A percentile compares a stretch with the other conserved stretches of the same genome.
phyloP scores from a whole-genome alignment of 2,797 vertebrate species.

The Odontamblyopus rebecca region DNA sequence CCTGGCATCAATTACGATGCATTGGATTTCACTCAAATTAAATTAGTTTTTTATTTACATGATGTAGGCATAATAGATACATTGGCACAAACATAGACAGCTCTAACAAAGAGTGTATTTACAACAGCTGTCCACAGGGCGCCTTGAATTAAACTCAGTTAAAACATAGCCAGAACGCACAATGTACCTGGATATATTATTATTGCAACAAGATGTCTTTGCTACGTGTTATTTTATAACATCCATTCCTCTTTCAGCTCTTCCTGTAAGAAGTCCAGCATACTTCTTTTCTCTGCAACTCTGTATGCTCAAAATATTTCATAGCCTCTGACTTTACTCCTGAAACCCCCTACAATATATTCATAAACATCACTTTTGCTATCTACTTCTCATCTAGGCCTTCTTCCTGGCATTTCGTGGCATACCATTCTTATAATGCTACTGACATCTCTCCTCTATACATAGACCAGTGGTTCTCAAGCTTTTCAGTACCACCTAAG shows the following conservation, averaged over 20 bases:
- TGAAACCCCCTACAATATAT: background rate
- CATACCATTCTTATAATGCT: no score
- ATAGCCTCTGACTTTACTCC: background rate
- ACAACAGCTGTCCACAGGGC: slow-evolving; percentile 8
- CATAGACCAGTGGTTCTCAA: no score
- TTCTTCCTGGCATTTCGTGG: no score
- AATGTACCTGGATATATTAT: background rate
- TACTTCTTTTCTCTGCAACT: background rate
- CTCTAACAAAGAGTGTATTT: background rate
- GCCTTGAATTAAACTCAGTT: slow-evolving; percentile 3
- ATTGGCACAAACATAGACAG: slow-evolving; percentile 4
- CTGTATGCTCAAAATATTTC: background rate
- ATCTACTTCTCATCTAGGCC: no score
- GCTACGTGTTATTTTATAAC: background rate
- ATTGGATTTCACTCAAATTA: slow-evolving; percentile 5
- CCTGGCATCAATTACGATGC: slow-evolving; percentile 7
- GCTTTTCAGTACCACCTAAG: no score
- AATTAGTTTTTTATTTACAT: slow-evolving; percentile 14
- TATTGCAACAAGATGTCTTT: slow-evolving; percentile 7
- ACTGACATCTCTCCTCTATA: no score
- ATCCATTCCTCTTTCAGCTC: no score
- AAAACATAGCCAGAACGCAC: background rate
- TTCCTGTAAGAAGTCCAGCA: no score
- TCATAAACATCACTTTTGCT: no score
- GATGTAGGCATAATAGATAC: slow-evolving; percentile 8